phyloP scores from a whole-genome alignment of 2,113 vertebrate genomes.

The Amazona guildingii region DNA sequence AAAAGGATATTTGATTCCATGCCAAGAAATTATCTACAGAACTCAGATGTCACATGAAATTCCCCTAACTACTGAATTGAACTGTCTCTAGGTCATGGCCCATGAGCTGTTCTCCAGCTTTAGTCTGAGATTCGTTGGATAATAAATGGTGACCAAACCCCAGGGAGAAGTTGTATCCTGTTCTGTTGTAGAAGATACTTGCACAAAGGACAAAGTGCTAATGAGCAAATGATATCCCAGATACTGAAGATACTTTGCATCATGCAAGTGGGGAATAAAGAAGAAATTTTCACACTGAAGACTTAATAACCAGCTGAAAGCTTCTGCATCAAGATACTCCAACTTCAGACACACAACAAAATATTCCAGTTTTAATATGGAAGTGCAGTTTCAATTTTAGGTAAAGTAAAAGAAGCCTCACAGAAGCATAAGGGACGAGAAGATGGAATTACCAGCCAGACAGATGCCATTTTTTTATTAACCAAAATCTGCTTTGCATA shows the following conservation, averaged over 20 bases:
- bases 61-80: constrained; percentile 75
- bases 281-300: background rate
- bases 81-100: constrained; percentile 81
- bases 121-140: constrained; percentile 80
- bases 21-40: constrained; percentile 24
- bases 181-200: constrained; percentile 25
- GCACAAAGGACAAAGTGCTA: constrained; percentile 51
- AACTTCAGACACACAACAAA: background rate
- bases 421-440: background rate
- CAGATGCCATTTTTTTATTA: background rate
- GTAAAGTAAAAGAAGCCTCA: background rate
- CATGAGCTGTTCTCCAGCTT: constrained; percentile 80
- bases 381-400: background rate
- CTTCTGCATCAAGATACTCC: background rate
- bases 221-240: background rate
- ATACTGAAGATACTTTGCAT: constrained; percentile 27
- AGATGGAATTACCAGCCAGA: background rate
- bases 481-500: background rate
- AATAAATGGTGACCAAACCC: constrained; percentile 62
- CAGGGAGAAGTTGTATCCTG: constrained; percentile 44
- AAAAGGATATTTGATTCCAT: background rate
- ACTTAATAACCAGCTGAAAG: background rate
- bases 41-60: constrained; percentile 8
- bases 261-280: background rate
- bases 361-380: background rate